Evolutionary conservation across 2,113 vertebrate species (phyloP).

Genomic region (Cranoglanis bouderius): DNA sequence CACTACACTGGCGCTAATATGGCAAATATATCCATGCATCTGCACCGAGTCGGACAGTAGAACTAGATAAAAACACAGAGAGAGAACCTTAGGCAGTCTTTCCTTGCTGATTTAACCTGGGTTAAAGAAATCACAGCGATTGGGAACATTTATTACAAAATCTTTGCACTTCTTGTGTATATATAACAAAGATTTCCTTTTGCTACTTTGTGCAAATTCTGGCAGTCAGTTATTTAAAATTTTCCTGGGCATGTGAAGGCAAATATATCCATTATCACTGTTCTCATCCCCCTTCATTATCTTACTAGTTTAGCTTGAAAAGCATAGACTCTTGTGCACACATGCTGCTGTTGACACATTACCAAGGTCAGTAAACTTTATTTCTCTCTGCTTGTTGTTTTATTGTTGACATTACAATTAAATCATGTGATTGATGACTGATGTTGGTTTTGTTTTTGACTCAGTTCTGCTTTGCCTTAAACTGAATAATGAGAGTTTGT

Average conservation of each 20-base stretch:
- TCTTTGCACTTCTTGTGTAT: neutral
- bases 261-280: no score
- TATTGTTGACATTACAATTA: neutral
- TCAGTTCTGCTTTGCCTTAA: neutral
- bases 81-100: neutral
- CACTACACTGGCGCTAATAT: neutral
- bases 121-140: neutral
- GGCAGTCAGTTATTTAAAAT: neutral
- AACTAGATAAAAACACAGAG: neutral
- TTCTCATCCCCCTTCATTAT: neutral
- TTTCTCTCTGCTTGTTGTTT: neutral
- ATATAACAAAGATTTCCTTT: neutral
- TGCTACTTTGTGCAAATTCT: neutral
- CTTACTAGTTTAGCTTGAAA: neutral
- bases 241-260: neutral
- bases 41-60: neutral
- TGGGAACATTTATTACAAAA: neutral
- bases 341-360: neutral
- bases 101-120: neutral
- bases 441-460: neutral
- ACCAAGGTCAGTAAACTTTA: constrained; percentile 20
- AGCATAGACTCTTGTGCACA: neutral
- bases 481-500: neutral
- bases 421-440: neutral
- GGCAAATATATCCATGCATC: neutral